Evolutionary conservation across 2,888 invertebrate genomes (phyloP), one percentile per base, ranked within the genome.

Genomic region (Marasmarcha lunaedactyla): DNA sequence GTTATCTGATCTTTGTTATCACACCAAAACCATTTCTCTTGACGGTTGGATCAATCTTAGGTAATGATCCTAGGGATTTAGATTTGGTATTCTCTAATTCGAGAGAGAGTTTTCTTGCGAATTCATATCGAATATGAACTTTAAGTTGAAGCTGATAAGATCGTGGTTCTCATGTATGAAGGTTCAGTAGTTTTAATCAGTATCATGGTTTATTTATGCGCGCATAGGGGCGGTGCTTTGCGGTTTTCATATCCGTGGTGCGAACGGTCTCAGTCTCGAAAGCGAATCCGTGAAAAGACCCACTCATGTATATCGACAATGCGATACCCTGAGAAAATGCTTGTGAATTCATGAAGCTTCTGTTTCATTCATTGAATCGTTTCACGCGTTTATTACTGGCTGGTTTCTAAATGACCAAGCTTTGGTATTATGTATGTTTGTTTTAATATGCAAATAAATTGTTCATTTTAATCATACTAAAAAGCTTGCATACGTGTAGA

Each of bases 261-360:
- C 13, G 25, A 15, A 54, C 57, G 59, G 63, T 58, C 59, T 53
- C 53, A 52, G 63, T 67, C 72, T 67, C 57, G 79, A 79, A 77
- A 77, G 78, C 61, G 72, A 78, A 73, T 72, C 69, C 70, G 73
- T 66, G 76, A 77, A 76, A 78, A 77, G 71, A 73, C 56, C 65
- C 71, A 77, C 62, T 71, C 70, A 79, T 71, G 71, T 76, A 69
- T 62, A 64, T 65, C 72, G 57, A 63, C 58, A 61, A 73, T 60
- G 55, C 55, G 70, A 71, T 68, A 71, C 64, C 55, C 52, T 56
- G 62, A 54, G 61, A 66, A 71, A 59, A 61, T 33, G 35, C 33
- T 36, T 38, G 15, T 33, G 34, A 38, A 30, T 14, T 37, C 37
- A 30, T 11, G n/a, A 27, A 27, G 33, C 38, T 35, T 26, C 25